Conservation (phyloP, 2,797 vertebrate species). For the Gymnoscopelus microlampas region DNA sequence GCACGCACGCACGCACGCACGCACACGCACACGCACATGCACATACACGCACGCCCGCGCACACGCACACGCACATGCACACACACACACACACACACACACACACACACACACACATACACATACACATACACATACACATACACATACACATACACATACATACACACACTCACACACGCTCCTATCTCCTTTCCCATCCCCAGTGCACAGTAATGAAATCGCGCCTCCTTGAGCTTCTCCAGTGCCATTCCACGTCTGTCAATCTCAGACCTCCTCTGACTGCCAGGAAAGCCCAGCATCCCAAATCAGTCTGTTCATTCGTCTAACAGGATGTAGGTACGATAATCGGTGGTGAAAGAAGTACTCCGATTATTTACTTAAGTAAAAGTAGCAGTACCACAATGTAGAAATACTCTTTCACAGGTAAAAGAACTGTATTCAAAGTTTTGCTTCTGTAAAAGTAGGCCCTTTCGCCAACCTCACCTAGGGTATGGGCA, state of each 20-base stretch:
- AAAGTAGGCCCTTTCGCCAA: no score
- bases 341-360: no score
- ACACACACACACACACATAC: constrained; percentile 22
- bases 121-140: not conserved
- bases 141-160: constrained; percentile 3
- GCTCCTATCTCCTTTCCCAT: constrained; percentile 35
- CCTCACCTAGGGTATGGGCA: no score
- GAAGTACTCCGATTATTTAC: no score
- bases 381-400: no score
- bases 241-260: constrained; percentile 10
- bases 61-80: constrained; percentile 14
- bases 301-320: constrained; percentile 25
- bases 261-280: constrained; percentile 17
- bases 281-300: constrained; percentile 15
- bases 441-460: no score
- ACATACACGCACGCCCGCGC: not conserved
- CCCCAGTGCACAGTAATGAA: constrained; percentile 45
- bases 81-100: constrained; percentile 6
- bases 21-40: not conserved
- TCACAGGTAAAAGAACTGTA: no score
- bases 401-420: no score
- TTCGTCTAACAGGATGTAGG: constrained; percentile 41
- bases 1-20: not conserved
- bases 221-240: constrained; percentile 39
- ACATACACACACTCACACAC: constrained; percentile 8